Conservation (phyloP, 1,140 invertebrate genomes). For the Bilobella aurantiaca region DNA sequence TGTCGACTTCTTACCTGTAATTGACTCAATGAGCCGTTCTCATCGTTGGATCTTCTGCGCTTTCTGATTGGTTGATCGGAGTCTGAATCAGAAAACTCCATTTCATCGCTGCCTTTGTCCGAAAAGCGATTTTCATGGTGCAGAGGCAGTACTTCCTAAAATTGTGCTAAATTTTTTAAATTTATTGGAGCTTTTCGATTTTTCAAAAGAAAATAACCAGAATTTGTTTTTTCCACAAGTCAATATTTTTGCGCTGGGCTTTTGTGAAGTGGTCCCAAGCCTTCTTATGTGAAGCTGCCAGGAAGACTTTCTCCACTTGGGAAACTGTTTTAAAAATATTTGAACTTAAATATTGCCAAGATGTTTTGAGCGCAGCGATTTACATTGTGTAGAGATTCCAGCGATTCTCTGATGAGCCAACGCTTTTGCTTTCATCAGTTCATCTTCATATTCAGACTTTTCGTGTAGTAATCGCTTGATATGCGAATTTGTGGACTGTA, state of each 20-base stretch:
- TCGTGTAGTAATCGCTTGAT: constrained; percentile 70
- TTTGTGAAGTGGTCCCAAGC: constrained; percentile 99
- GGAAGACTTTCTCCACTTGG: constrained; percentile 84
- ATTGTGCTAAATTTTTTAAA: too few species aligned
- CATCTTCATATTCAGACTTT: constrained; percentile 74
- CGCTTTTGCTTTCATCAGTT: constrained; percentile 67
- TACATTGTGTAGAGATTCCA: constrained; percentile 71
- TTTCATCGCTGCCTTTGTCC: neutral
- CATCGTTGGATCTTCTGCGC: too few species aligned
- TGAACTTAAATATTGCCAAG: neutral
- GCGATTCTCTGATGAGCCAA: constrained; percentile 68
- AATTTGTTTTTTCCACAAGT: constrained; percentile 92
- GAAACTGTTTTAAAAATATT: constrained; percentile 55
- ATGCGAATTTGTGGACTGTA: constrained; percentile 85
- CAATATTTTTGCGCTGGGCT: constrained; percentile 94
- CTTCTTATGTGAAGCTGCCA: constrained; percentile 86
- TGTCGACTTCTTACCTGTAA: too few species aligned
- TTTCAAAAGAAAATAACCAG: constrained; percentile 74
- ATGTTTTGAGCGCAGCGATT: constrained; percentile 47
- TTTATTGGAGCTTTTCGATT: too few species aligned
- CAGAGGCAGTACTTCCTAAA: constrained; percentile 1
- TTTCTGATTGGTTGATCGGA: too few species aligned
- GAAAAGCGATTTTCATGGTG: neutral
- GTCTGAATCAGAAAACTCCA: neutral
- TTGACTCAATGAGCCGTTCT: too few species aligned